Evolutionary conservation across 2,888 invertebrate genomes (phyloP), one percentile per base, ranked within the genome.

Genomic region (Apeira syringaria): DNA sequence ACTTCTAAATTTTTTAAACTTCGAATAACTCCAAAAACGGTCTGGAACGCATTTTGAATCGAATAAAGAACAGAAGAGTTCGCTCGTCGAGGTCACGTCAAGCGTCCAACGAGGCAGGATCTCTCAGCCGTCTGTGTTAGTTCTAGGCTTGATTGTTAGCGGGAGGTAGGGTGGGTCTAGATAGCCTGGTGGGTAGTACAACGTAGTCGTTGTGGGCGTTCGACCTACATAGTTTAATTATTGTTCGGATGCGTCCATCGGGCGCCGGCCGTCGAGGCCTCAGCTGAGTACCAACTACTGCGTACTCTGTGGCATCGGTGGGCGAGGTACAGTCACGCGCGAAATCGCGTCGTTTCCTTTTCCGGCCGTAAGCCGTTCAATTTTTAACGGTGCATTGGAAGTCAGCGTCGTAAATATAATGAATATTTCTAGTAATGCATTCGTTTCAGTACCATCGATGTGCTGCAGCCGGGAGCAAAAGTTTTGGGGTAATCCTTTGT

Each of bases 221-320:
- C 76, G 86, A 82, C 86, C 86, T 80, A 86, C 85, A 84, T 84
- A 77, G 76, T 80, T 80, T 82, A 86, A 86, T 86, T 80, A 81
- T 81, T 80, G 76, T 74, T 76, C 69, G 72, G 85, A 85, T 76
- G 80, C 85, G 85, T 75, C 85, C 73, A 67, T 52, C 75, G 79
- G 85, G 85, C 86, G 86, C 86, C 84, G 63, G 72, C 73, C 7
- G 6, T n/a, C 22, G 24, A 8, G 24, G 24, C 24, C 24, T 9
- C 24, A 24, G 7, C 7, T 7, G 4, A 6, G 7, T 6, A 20
- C 20, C 2, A 20, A 20, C 20, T 20, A 7, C 7, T 5, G 7
- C 7, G 15, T 20, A 20, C 2, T 20, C 20, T 20, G 59, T 41
- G 76, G 76, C 76, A 77, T 74, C 64, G 55, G 80, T 80, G 74